These are phyloP conservation scores for Andinoacara biseriatus DNA, from an alignment of 2,113 vertebrate genomes.

Conservation along the genomic window DNA sequence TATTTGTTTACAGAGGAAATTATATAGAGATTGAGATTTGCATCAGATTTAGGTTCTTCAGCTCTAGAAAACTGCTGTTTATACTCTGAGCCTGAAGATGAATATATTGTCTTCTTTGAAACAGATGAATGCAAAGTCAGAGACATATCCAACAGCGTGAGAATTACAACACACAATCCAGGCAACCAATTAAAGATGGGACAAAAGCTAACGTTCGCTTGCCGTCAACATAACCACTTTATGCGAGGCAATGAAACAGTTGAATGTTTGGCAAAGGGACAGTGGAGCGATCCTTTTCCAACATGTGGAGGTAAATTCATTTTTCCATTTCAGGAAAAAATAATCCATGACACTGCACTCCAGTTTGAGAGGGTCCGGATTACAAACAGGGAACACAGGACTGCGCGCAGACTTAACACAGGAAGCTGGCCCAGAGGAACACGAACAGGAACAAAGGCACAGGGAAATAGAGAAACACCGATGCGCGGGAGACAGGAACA, in stretches of 20 bases:
- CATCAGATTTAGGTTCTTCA: background rate
- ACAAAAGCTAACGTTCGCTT: background rate
- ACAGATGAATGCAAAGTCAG: background rate
- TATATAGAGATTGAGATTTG: rapidly evolving
- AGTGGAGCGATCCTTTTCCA: constrained; percentile 77
- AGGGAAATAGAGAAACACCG: no score
- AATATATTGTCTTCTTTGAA: background rate
- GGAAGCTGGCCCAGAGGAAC: no score
- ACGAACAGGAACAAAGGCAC: no score
- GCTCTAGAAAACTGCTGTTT: background rate
- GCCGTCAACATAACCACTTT: background rate
- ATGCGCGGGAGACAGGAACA: no score
- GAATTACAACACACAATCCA: background rate
- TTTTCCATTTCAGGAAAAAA: background rate
- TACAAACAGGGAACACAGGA: no score
- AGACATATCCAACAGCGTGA: background rate
- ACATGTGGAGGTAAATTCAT: constrained; percentile 77
- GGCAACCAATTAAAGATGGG: background rate
- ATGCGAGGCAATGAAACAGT: constrained; percentile 64
- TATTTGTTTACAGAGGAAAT: background rate
- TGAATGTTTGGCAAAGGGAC: constrained; percentile 75
- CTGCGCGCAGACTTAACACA: no score
- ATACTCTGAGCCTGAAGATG: background rate
- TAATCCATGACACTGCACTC: background rate
- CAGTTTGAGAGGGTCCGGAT: no score